phyloP scores from a whole-genome alignment of 2,113 vertebrate species.

The Aegypius monachus region DNA sequence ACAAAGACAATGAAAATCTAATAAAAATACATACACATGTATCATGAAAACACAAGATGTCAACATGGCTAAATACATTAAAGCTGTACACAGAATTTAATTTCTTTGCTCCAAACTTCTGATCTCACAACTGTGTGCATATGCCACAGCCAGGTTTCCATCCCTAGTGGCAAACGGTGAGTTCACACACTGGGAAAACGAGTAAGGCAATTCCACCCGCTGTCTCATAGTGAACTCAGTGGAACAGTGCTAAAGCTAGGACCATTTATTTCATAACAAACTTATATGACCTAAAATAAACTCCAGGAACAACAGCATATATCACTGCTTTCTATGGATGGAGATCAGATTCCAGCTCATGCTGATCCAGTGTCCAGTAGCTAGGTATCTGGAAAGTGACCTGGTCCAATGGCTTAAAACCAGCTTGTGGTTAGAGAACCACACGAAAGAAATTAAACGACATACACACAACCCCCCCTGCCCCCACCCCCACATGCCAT shows the following conservation, averaged over 20 bases:
- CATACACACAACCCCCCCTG: background rate
- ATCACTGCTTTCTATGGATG: background rate
- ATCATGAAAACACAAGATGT: background rate
- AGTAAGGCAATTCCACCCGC: background rate
- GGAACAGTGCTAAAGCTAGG: background rate
- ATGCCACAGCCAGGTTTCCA: background rate
- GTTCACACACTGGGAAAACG: background rate
- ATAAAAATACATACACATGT: background rate
- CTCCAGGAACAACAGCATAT: background rate
- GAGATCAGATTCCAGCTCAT: background rate
- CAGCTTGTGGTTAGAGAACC: background rate
- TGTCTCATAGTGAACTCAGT: background rate
- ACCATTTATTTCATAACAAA: background rate
- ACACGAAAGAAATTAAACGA: background rate
- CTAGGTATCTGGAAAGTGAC: background rate
- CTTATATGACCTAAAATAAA: background rate
- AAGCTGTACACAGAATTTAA: background rate
- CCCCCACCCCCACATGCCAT: rapidly evolving
- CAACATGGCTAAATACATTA: background rate
- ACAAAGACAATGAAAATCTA: background rate
- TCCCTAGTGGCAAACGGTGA: rapidly evolving
- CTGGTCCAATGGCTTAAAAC: background rate
- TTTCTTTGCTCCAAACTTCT: background rate
- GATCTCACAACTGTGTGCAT: background rate
- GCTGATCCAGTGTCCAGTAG: background rate